These are phyloP conservation scores for Noctua comes DNA, from an alignment of 2,888 invertebrate genomes.

Conservation along the genomic window DNA sequence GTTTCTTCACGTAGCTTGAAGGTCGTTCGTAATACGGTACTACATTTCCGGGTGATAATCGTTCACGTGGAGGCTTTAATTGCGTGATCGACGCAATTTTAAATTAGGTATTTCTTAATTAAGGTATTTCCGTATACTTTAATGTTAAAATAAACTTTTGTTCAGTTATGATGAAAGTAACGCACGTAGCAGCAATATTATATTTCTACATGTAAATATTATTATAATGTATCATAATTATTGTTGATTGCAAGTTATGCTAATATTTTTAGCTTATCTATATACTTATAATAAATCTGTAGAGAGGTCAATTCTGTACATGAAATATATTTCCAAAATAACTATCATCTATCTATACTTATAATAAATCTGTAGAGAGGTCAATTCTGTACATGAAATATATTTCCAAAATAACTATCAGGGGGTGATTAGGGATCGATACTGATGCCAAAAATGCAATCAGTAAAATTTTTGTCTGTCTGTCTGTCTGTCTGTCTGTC, in stretches of 20 bases:
- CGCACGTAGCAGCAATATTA: neutral
- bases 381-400: too few species aligned
- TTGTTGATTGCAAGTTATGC: neutral
- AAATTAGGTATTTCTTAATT: constrained; percentile 1
- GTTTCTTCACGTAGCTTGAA: constrained; percentile 22
- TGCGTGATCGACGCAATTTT: constrained; percentile 50
- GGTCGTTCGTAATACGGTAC: constrained; percentile 22
- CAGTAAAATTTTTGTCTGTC: too few species aligned
- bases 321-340: too few species aligned
- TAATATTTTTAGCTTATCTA: neutral
- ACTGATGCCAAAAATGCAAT: too few species aligned
- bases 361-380: too few species aligned
- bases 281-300: too few species aligned
- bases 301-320: too few species aligned
- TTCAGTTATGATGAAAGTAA: neutral
- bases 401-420: too few species aligned
- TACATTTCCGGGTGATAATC: constrained; percentile 47
- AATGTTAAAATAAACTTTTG: neutral
- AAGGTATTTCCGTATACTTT: neutral
- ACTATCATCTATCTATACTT: too few species aligned
- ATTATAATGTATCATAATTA: neutral
- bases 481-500: too few species aligned
- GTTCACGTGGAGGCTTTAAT: constrained; percentile 35
- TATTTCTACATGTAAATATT: neutral
- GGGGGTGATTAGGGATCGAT: too few species aligned